Conservation (phyloP, 2,888 invertebrate genomes). For the Polymixis lichenea region DNA sequence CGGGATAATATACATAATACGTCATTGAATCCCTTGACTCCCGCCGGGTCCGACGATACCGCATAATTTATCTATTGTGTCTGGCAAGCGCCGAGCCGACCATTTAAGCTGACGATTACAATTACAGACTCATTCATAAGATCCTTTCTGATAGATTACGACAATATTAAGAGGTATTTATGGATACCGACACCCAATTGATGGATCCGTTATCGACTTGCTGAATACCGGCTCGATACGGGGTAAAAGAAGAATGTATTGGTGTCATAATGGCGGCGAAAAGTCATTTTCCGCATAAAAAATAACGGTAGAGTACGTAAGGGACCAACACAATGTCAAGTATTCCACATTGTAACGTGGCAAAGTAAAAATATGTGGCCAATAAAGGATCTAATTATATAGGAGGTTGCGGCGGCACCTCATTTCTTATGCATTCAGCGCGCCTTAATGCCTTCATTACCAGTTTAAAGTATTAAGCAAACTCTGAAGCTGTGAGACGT, state of each 20-base stretch:
- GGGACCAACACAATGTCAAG: conserved; percentile 49
- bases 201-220: conserved; percentile 14
- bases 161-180: conserved; percentile 44
- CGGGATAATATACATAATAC: conserved; percentile 65
- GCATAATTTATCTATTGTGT: conserved; percentile 70
- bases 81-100: conserved; percentile 53
- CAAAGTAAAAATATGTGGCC: conserved; percentile 69
- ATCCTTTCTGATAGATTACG: conserved; percentile 52
- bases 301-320: conserved; percentile 4
- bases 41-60: conserved; percentile 61
- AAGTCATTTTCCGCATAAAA: conserved; percentile 24
- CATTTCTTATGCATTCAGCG: conserved; percentile 89
- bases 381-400: conserved; percentile 84
- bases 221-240: not conserved
- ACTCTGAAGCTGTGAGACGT: conserved; percentile 82
- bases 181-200: conserved; percentile 28
- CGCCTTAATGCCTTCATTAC: conserved; percentile 89
- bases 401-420: conserved; percentile 80
- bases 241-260: not conserved
- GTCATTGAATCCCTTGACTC: conserved; percentile 68
- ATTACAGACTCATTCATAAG: conserved; percentile 61
- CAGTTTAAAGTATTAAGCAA: conserved; percentile 90
- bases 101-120: conserved; percentile 63
- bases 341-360: conserved; percentile 55
- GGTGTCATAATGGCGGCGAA: not conserved